phyloP scores from a whole-genome alignment of 1,140 invertebrate species.

The Pantala flavescens region DNA sequence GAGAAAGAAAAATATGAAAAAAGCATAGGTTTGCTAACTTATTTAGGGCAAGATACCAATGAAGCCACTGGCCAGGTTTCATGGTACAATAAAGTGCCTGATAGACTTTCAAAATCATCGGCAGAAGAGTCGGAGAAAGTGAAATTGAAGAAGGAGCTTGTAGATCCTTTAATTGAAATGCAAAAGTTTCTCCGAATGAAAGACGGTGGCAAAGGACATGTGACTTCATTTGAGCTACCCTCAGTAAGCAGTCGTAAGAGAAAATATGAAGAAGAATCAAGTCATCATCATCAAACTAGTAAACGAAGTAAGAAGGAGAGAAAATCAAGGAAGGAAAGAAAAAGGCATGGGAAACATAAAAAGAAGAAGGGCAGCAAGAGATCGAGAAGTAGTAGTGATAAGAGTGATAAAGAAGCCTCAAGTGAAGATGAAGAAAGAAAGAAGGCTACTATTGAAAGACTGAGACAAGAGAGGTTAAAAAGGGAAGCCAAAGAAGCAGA shows the following conservation, averaged over 20 bases:
- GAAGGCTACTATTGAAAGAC: conserved; percentile 46
- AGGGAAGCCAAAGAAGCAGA: conserved; percentile 66
- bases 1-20: conserved; percentile 96
- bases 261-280: conserved; percentile 25
- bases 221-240: background rate
- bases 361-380: conserved; percentile 28
- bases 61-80: conserved; percentile 68
- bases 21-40: conserved; percentile 91
- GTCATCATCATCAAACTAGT: conserved; percentile 19
- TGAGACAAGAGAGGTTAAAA: conserved; percentile 67
- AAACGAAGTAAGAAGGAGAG: conserved; percentile 29
- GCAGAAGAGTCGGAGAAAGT: conserved; percentile 44
- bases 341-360: conserved; percentile 31
- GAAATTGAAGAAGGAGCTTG: conserved; percentile 46
- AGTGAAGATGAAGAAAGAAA: conserved; percentile 26
- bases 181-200: conserved; percentile 43
- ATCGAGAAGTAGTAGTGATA: conserved; percentile 14
- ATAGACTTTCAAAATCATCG: conserved; percentile 30
- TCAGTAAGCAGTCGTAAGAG: background rate
- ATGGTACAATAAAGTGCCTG: conserved; percentile 68
- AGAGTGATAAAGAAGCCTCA: conserved; percentile 13
- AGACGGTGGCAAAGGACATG: conserved; percentile 23
- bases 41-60: conserved; percentile 87
- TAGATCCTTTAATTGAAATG: conserved; percentile 67
- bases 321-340: conserved; percentile 36